Evolutionary conservation across 2,888 invertebrate species (phyloP).

Genomic region (Troilus luridus): DNA sequence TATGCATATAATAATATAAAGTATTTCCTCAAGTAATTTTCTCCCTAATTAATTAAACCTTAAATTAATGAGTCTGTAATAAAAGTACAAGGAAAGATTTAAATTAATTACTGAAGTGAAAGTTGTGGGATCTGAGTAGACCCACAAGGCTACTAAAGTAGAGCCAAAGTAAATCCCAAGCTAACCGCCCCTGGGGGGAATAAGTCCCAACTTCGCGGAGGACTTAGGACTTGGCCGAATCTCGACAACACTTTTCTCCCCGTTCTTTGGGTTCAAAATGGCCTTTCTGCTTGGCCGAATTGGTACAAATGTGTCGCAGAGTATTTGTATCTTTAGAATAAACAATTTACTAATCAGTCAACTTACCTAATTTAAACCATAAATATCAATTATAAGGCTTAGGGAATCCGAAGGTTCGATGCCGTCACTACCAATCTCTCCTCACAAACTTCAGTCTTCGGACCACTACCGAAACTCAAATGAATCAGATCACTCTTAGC

Average conservation of each 20-base stretch:
- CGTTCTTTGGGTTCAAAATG: not conserved
- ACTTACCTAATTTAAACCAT: too few relatives aligned
- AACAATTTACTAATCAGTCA: too few relatives aligned
- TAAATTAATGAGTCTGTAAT: not conserved
- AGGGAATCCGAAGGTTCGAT: too few relatives aligned
- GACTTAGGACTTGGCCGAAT: not conserved
- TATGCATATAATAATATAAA: too few relatives aligned
- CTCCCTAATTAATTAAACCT: not conserved
- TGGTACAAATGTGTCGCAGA: not conserved
- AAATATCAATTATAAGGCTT: too few relatives aligned
- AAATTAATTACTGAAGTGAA: not conserved
- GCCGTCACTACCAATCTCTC: too few relatives aligned
- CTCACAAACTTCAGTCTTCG: too few relatives aligned
- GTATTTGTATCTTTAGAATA: not conserved
- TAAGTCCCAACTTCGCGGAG: not conserved
- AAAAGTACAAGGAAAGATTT: not conserved
- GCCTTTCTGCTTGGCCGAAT: not conserved
- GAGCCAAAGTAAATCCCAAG: not conserved
- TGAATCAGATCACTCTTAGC: too few relatives aligned
- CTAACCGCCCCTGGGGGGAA: not conserved
- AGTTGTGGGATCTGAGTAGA: not conserved
- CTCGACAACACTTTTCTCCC: not conserved
- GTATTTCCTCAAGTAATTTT: too few relatives aligned
- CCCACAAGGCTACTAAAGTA: constrained; percentile 4
- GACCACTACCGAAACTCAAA: too few relatives aligned